Evolutionary conservation across 1,140 invertebrate genomes (phyloP).

Genomic region (Physella acuta): DNA sequence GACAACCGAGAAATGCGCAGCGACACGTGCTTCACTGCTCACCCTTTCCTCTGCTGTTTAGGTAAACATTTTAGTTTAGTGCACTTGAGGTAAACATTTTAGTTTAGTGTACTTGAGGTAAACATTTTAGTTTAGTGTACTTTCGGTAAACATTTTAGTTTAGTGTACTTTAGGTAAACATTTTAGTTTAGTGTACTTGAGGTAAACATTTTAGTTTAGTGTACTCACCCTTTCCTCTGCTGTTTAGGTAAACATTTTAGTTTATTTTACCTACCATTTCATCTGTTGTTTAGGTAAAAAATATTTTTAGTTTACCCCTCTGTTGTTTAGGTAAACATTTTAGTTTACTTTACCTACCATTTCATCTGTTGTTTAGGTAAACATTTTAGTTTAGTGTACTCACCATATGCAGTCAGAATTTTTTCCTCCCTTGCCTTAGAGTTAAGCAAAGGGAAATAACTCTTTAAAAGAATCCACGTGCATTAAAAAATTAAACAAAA

Average conservation of each 20-base stretch:
- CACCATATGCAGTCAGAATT: background rate
- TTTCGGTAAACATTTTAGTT: background rate
- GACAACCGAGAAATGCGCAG: background rate
- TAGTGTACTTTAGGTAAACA: background rate
- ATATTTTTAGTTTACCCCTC: too few species aligned
- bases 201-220: background rate
- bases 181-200: too few species aligned
- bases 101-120: too few species aligned
- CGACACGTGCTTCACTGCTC: constrained; percentile 2
- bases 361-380: background rate
- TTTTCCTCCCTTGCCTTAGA: background rate
- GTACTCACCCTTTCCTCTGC: background rate
- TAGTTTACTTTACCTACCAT: background rate
- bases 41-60: constrained; percentile 2
- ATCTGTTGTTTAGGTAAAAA: too few species aligned
- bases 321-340: background rate
- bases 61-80: too few species aligned
- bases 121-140: too few species aligned
- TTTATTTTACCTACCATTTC: too few species aligned
- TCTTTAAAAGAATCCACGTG: background rate
- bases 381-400: background rate
- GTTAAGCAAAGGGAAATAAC: background rate
- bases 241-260: background rate
- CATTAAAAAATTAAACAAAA: background rate
- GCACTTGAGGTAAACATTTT: too few species aligned